Conservation (phyloP, 2,113 vertebrate species). For the Galeopterus variegatus region DNA sequence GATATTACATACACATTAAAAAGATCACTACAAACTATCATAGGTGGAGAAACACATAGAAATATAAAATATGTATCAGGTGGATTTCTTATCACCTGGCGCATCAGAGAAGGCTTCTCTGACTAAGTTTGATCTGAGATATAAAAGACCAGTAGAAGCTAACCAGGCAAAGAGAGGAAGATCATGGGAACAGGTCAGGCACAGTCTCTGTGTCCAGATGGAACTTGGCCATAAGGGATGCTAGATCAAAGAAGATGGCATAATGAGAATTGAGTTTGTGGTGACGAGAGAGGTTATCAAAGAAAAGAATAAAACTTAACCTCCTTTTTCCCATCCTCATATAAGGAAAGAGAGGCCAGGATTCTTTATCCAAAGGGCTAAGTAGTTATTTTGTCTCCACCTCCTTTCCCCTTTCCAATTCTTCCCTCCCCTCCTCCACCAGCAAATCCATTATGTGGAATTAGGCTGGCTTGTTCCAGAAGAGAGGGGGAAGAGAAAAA, state of each 20-base stretch:
- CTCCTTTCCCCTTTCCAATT: neutral
- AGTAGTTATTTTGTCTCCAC: constrained; percentile 1
- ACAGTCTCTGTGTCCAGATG: neutral
- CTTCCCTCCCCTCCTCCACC: no score
- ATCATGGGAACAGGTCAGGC: accelerated
- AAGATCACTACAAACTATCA: neutral
- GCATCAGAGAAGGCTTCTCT: neutral
- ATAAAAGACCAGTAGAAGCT: neutral
- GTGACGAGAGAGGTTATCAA: neutral
- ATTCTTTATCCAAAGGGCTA: neutral
- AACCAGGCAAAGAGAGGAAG: neutral
- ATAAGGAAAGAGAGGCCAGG: neutral
- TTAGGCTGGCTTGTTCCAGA: neutral
- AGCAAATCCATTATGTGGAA: neutral
- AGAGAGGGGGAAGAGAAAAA: neutral
- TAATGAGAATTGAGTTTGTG: neutral
- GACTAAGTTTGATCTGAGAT: neutral
- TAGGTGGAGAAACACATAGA: neutral
- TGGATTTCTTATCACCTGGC: neutral
- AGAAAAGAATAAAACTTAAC: neutral
- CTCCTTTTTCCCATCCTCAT: neutral
- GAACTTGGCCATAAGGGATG: neutral
- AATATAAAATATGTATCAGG: neutral
- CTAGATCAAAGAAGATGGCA: neutral
- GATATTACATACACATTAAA: neutral